Conservation (phyloP, 2,888 invertebrate species). For the Hypomecis punctinalis region DNA sequence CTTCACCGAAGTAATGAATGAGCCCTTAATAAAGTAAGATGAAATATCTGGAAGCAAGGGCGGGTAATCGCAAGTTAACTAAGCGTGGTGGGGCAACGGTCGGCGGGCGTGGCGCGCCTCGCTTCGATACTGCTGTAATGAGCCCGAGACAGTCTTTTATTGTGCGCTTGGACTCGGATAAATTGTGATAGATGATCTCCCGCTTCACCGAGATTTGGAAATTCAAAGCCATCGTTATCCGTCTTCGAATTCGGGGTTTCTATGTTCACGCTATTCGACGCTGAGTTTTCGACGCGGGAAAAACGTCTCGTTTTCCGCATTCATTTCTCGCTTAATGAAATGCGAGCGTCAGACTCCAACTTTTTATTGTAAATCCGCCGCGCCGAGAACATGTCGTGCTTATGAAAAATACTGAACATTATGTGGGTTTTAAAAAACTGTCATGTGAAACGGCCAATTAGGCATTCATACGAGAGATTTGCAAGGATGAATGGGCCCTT, state of each 20-base stretch:
- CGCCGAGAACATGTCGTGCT: conserved; percentile 65
- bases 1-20: conserved; percentile 29
- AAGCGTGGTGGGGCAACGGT: conserved; percentile 50
- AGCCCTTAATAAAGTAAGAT: conserved; percentile 31
- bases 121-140: conserved; percentile 66
- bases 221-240: conserved; percentile 65
- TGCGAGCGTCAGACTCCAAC: conserved; percentile 67
- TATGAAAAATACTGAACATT: conserved; percentile 70
- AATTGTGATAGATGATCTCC: conserved; percentile 78
- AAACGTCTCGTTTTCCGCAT: conserved; percentile 69
- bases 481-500: conserved; percentile 16
- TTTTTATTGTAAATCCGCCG: conserved; percentile 70
- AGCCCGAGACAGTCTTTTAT: conserved; percentile 75
- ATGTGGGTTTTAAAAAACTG: conserved; percentile 53
- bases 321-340: conserved; percentile 75
- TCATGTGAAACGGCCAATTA: conserved; percentile 36
- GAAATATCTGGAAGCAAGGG: conserved; percentile 23
- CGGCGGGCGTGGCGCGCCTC: conserved; percentile 35
- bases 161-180: conserved; percentile 75
- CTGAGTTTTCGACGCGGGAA: conserved; percentile 56
- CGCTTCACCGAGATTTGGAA: conserved; percentile 67
- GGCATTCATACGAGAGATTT: conserved; percentile 29
- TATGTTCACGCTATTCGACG: conserved; percentile 51
- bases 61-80: conserved; percentile 64
- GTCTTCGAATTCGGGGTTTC: conserved; percentile 60